Conservation (phyloP, 2,888 invertebrate species). For the Drosophila affinis region DNA sequence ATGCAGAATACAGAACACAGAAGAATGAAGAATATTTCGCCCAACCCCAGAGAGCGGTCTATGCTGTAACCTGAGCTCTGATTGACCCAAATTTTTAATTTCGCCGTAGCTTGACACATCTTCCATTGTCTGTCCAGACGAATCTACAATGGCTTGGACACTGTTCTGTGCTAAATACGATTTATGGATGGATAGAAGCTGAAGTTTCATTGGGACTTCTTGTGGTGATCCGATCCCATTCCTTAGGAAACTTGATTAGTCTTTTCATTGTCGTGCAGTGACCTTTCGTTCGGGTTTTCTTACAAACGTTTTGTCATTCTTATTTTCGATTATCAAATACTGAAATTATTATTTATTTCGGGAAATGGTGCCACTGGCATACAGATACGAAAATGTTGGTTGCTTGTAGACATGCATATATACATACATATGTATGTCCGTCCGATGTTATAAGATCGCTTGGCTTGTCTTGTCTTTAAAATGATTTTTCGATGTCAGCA, state of each 20-base stretch:
- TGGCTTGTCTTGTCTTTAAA: neutral
- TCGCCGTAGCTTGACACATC: constrained; percentile 30
- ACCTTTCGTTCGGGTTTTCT: constrained; percentile 42
- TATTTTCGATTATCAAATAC: neutral
- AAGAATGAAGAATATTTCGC: constrained; percentile 39
- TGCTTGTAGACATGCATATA: too few species aligned
- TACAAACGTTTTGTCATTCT: neutral
- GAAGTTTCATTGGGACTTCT: constrained; percentile 33
- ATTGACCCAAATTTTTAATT: constrained; percentile 68
- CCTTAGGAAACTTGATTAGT: constrained; percentile 24
- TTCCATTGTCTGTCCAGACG: constrained; percentile 43
- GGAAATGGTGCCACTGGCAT: neutral
- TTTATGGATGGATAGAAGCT: constrained; percentile 57
- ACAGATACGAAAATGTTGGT: too few species aligned
- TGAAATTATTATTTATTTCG: neutral
- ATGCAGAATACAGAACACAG: neutral
- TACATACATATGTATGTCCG: too few species aligned
- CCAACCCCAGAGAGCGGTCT: constrained; percentile 4
- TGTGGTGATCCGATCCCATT: constrained; percentile 61
- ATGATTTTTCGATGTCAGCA: neutral
- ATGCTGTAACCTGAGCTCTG: constrained; percentile 68
- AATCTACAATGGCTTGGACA: constrained; percentile 29
- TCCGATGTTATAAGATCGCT: too few species aligned
- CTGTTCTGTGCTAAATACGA: constrained; percentile 52
- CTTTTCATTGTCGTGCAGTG: constrained; percentile 50